These are phyloP conservation scores for Ariopsis seemanni DNA, from an alignment of 2,113 vertebrate genomes.

Conservation along the genomic window DNA sequence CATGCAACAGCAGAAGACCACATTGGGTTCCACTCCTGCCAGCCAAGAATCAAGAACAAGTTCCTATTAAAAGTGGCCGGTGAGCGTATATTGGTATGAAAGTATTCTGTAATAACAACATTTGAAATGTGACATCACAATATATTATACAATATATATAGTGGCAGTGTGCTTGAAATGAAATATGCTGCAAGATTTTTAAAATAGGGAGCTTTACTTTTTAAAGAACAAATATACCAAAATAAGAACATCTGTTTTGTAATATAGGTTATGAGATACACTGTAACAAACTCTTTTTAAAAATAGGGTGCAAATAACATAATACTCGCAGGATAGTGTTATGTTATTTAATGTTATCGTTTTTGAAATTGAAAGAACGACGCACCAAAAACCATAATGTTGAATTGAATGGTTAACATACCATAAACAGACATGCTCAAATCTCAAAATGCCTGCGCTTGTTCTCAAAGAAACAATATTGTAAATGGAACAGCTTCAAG, in stretches of 20 bases:
- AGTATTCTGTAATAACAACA: neutral
- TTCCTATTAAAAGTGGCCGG: no score
- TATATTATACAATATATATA: neutral
- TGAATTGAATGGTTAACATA: neutral
- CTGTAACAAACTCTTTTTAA: neutral
- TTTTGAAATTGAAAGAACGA: neutral
- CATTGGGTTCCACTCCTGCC: no score
- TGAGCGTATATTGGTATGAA: neutral
- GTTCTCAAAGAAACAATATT: conserved; percentile 30
- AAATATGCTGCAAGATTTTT: neutral
- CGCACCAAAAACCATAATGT: neutral
- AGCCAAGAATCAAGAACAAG: no score
- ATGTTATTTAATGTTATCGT: neutral
- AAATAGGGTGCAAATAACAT: neutral
- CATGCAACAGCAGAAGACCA: no score
- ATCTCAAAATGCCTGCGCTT: neutral
- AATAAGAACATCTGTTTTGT: neutral
- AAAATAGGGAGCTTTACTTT: neutral
- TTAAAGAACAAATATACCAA: neutral
- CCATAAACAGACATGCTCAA: conserved; percentile 6
- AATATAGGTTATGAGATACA: neutral
- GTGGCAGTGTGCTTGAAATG: neutral
- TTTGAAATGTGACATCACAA: neutral
- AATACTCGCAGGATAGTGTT: neutral
- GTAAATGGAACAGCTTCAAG: conserved; percentile 33